phyloP scores from a whole-genome alignment of 2,888 invertebrate species.

The Hyppa rectilinea region DNA sequence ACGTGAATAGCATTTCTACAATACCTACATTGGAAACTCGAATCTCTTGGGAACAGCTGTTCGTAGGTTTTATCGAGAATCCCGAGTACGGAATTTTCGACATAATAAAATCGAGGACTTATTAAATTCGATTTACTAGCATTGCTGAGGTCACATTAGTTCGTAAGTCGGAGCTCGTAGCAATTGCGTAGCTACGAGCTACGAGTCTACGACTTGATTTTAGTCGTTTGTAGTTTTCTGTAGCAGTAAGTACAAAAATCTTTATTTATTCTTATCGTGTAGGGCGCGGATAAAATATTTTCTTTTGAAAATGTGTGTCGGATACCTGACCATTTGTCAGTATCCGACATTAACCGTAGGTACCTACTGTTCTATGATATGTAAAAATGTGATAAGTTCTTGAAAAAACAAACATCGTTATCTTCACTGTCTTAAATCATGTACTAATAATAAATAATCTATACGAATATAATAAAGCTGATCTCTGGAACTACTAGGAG shows the following conservation, averaged over 20 bases:
- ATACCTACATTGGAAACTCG: slow-evolving; percentile 25
- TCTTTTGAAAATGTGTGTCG: slow-evolving; percentile 4
- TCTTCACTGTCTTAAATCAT: neutral
- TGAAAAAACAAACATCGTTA: neutral
- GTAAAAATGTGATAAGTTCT: neutral
- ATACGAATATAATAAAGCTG: too few species aligned
- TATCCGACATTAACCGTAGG: too few species aligned
- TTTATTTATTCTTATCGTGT: slow-evolving; percentile 16
- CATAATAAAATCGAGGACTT: slow-evolving; percentile 39
- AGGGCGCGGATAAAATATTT: slow-evolving; percentile 18
- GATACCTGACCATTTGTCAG: neutral
- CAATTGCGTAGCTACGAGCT: slow-evolving; percentile 19
- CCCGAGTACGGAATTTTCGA: slow-evolving; percentile 18
- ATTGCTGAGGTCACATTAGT: slow-evolving; percentile 29
- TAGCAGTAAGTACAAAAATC: neutral
- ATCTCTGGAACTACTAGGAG: too few species aligned
- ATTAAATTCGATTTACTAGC: slow-evolving; percentile 51
- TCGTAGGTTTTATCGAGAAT: slow-evolving; percentile 23
- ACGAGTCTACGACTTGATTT: slow-evolving; percentile 19
- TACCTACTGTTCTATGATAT: too few species aligned
- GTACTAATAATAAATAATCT: too few species aligned
- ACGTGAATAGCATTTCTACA: slow-evolving; percentile 23
- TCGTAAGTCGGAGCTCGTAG: slow-evolving; percentile 37
- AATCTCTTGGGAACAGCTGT: slow-evolving; percentile 25
- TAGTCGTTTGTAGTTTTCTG: neutral